Evolutionary conservation across 2,797 vertebrate species (phyloP).

Genomic region (Cygnus olor): DNA sequence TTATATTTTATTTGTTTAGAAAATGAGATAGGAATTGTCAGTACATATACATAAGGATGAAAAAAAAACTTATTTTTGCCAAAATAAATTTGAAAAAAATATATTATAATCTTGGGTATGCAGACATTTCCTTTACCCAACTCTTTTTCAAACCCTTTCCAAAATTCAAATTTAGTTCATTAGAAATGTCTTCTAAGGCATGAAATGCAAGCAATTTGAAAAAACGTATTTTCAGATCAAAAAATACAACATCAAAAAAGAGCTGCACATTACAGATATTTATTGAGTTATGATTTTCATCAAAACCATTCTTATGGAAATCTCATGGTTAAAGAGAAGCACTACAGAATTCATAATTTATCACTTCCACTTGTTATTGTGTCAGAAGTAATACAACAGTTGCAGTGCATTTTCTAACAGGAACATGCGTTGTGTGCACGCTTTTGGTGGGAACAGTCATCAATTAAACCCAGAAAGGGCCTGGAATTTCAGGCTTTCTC

Average conservation of each 20-base stretch:
- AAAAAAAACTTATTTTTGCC: accelerated
- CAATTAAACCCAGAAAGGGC: not conserved
- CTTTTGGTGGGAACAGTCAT: not conserved
- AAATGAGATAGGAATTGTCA: not conserved
- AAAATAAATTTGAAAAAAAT: not conserved
- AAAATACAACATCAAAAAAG: not conserved
- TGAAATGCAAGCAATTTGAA: not conserved
- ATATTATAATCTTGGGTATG: not conserved
- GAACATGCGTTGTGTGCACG: not conserved
- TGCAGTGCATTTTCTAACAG: not conserved
- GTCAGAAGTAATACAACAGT: not conserved
- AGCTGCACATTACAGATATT: not conserved
- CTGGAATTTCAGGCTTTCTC: not conserved
- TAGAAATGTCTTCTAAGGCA: not conserved
- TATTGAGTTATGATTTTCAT: not conserved
- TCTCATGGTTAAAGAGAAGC: not conserved
- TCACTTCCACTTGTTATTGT: not conserved
- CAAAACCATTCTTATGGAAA: not conserved
- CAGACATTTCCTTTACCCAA: not conserved
- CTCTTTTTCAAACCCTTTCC: not conserved
- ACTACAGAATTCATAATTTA: not conserved
- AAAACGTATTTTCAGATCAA: not conserved
- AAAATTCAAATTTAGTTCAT: not conserved
- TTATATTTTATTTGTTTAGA: not conserved
- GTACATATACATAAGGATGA: not conserved